These are phyloP conservation scores for Sycophaga agraensis DNA, from an alignment of 1,140 invertebrate genomes.

Conservation along the genomic window DNA sequence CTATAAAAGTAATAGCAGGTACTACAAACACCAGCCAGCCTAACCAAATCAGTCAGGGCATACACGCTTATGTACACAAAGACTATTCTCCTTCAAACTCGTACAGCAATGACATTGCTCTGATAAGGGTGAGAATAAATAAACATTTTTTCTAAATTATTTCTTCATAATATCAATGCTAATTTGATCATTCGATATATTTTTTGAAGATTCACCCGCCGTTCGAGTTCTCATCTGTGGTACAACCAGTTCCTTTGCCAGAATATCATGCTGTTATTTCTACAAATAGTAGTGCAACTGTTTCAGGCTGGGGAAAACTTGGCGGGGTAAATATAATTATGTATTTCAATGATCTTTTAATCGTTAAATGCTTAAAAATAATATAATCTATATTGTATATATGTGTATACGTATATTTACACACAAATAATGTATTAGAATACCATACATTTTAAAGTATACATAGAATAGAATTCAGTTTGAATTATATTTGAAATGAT, in stretches of 20 bases:
- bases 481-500: background rate
- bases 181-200: no score
- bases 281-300: background rate
- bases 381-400: no score
- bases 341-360: no score
- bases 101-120: background rate
- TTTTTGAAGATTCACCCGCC: background rate
- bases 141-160: background rate
- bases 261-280: background rate
- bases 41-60: background rate
- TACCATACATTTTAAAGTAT: no score
- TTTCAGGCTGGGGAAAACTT: slow-evolving; percentile 13
- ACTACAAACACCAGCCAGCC: background rate
- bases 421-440: no score
- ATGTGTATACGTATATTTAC: no score
- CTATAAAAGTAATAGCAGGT: background rate
- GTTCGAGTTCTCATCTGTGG: background rate
- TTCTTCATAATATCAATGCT: background rate
- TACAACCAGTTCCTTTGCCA: slow-evolving; percentile 3
- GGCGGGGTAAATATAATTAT: background rate
- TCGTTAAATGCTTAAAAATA: no score
- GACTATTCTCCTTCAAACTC: background rate
- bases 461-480: background rate
- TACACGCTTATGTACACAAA: background rate
- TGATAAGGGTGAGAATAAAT: background rate